Evolutionary conservation across 2,113 vertebrate genomes (phyloP), one percentile per base, ranked within the genome.

Genomic region (Sturnus vulgaris): DNA sequence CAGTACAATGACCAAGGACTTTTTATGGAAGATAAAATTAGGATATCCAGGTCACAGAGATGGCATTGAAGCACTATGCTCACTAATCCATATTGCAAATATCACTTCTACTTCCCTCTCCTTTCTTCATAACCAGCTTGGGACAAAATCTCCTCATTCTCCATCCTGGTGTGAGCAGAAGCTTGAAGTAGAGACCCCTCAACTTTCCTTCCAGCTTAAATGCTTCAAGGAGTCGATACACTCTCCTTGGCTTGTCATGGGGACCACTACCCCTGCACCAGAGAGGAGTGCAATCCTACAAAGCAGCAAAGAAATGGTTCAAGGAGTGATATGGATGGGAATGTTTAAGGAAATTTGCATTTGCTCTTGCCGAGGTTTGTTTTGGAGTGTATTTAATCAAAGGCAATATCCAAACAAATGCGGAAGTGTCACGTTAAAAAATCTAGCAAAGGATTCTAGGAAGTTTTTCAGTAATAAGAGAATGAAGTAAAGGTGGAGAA

Each of bases 301-400:
- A 24, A 44, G 37, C 9, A 15, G 25, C 2, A 50, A 50, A 33
- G 10, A 8, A 35, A 44, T 19, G 4, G 15, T 14, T 65, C 5
- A 46, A 12, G 13, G 15, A 55, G 5, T 2, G 10, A 25, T 37
- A 2, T 6, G 6, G 9, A 9, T 12, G 25, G 6, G 15, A n/a
- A 22, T n/a, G 12, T 28, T 2, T 46, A 16, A 56, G 50, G 0
- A 66, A 46, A 2, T 31, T 31, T 46, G 10, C 40, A 31, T 25
- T 31, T 55, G 4, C 7, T 53, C 2, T 10, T 42, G 25, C 42
- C 2, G 4, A 14, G 18, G 17, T 46, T 24, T 25, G 23, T 24
- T 42, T 44, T 42, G 11, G 24, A 20, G 4, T 23, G 6, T 22
- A 12, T 35, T 23, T 49, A 6, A n/a, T 31, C 8, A 19, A 72